A percentile compares a stretch with the other conserved stretches of the same genome.
Evolutionary conservation across 2,113 vertebrate genomes (phyloP).

Genomic region (Actenoides lindsayi): DNA sequence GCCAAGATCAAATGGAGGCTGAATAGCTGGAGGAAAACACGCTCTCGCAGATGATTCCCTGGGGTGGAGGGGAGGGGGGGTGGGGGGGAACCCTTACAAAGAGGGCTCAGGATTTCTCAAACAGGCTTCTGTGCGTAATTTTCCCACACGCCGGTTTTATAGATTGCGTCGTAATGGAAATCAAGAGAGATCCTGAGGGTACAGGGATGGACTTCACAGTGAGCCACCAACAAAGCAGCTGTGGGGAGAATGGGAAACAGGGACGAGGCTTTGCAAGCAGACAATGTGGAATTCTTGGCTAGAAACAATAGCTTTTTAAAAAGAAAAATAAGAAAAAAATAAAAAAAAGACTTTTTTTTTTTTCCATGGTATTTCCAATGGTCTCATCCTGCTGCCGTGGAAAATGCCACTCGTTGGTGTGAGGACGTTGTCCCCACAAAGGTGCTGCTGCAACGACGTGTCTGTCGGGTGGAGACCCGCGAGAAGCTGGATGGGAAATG

Average conservation of each 20-base stretch:
- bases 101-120: not conserved
- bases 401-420: not conserved
- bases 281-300: constrained; percentile 22
- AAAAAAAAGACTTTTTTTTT: not conserved
- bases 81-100: not conserved
- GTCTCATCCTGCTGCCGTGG: not conserved
- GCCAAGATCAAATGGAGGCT: not conserved
- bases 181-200: constrained; percentile 51
- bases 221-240: constrained; percentile 41
- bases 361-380: not conserved
- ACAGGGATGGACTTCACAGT: constrained; percentile 34
- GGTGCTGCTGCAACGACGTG: rapidly evolving
- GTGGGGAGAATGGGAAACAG: constrained; percentile 15
- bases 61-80: not conserved
- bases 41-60: not conserved
- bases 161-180: not conserved
- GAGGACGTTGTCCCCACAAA: not conserved
- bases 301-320: not conserved
- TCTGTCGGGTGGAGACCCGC: not conserved
- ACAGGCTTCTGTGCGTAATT: not conserved
- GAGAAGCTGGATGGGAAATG: not conserved
- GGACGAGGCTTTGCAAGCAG: not conserved
- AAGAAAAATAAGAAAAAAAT: not conserved
- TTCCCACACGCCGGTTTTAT: constrained; percentile 8
- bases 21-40: constrained; percentile 14